Conservation (phyloP, 2,797 vertebrate species). For the Mormyrus proboscirostris region DNA sequence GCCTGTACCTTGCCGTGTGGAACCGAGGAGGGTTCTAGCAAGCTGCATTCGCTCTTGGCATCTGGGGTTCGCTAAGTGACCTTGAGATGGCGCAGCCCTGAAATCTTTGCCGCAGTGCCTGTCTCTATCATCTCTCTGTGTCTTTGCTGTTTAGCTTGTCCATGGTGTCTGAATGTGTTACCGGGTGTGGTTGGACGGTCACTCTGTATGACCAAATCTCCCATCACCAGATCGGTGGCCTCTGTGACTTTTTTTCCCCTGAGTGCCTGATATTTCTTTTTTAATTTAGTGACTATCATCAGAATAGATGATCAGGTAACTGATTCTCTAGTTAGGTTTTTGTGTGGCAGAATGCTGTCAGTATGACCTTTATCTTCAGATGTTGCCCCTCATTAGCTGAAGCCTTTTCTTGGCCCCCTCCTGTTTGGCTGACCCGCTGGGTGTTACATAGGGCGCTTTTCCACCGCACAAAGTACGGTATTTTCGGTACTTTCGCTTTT, state of each 20-base stretch:
- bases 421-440: neutral
- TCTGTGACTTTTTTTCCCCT: neutral
- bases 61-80: conserved; percentile 23
- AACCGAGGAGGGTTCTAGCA: conserved; percentile 3
- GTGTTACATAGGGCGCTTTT: neutral
- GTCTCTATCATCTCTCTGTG: neutral
- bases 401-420: neutral
- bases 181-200: neutral
- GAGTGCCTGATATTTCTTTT: neutral
- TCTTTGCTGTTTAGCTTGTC: neutral
- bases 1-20: neutral
- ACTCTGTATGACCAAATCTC: neutral
- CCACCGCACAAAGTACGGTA: too few species aligned
- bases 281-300: neutral
- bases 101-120: neutral
- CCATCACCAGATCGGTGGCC: neutral
- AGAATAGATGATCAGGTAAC: neutral
- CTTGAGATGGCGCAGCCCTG: conserved; percentile 31
- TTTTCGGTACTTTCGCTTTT: too few species aligned
- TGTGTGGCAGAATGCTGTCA: neutral
- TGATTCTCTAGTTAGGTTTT: neutral
- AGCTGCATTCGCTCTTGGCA: conserved; percentile 15
- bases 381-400: neutral
- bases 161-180: neutral
- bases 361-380: neutral